Evolutionary conservation across 2,888 invertebrate species (phyloP).

Genomic region (Cheilosia pagana): DNA sequence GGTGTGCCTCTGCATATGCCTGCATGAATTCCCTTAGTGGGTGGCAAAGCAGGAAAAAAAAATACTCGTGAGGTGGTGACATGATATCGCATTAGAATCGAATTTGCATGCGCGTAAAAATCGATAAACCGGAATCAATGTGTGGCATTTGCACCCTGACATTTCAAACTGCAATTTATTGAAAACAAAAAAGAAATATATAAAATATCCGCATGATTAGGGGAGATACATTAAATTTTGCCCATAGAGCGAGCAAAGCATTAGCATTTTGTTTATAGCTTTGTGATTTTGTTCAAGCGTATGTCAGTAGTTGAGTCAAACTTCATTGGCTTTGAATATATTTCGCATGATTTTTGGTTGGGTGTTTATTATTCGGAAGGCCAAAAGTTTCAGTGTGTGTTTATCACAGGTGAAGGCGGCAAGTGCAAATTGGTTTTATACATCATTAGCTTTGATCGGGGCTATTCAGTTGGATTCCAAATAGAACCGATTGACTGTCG

Average conservation of each 20-base stretch:
- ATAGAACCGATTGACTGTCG: no score
- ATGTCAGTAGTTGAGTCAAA: no score
- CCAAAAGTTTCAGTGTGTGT: no score
- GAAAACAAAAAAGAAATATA: background rate
- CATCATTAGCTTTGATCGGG: no score
- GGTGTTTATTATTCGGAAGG: no score
- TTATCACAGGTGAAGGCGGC: no score
- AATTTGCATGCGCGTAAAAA: constrained; percentile 59
- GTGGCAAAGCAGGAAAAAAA: constrained; percentile 1
- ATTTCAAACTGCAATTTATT: constrained; percentile 29
- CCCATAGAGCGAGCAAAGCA: background rate
- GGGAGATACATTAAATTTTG: background rate
- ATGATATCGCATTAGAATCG: constrained; percentile 45
- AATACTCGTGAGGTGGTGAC: constrained; percentile 6
- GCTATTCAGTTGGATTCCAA: no score
- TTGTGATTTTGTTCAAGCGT: no score
- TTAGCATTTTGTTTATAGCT: background rate
- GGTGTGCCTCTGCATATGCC: constrained; percentile 39
- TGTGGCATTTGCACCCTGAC: constrained; percentile 13
- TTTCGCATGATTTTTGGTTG: no score
- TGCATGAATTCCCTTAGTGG: constrained; percentile 16
- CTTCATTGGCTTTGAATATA: no score
- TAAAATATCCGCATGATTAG: background rate
- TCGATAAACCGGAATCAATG: constrained; percentile 49
- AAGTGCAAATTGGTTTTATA: no score